A percentile compares a stretch with the other conserved stretches of the same genome.
Conservation (phyloP, 2,113 vertebrate genomes). For the Mohoua ochrocephala region DNA sequence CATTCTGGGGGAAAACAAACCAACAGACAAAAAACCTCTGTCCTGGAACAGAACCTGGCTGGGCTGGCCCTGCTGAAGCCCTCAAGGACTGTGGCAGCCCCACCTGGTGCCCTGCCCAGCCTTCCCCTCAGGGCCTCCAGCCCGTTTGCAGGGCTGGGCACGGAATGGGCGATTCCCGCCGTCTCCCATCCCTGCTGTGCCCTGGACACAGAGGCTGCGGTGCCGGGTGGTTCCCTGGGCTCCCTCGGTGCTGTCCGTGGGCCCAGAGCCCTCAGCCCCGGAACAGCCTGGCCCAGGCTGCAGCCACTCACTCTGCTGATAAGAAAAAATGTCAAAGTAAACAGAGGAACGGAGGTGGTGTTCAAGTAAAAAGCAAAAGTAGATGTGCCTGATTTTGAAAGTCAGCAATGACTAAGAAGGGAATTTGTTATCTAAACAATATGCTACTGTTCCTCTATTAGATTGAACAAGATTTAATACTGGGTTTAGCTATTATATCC, state of each 20-base stretch:
- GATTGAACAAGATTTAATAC: not conserved
- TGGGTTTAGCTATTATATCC: not conserved
- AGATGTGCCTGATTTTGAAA: not conserved
- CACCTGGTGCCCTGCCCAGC: too few relatives aligned
- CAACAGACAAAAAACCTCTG: accelerated
- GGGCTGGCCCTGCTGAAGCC: too few relatives aligned
- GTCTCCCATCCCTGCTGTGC: accelerated
- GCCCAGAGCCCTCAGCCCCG: accelerated
- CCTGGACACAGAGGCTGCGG: accelerated
- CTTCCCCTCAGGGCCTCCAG: accelerated
- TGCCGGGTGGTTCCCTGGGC: accelerated
- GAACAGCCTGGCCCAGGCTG: accelerated
- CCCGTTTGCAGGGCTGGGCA: accelerated
- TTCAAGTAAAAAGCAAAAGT: too few relatives aligned
- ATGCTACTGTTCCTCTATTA: accelerated
- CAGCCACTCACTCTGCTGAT: accelerated
- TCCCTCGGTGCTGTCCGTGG: accelerated
- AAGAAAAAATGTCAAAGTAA: not conserved
- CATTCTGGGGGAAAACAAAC: not conserved
- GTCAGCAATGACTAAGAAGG: not conserved
- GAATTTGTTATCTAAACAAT: not conserved
- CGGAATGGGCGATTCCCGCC: too few relatives aligned
- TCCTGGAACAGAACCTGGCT: not conserved
- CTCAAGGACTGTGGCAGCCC: not conserved
- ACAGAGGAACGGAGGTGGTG: accelerated